Evolutionary conservation across 2,888 invertebrate species (phyloP).

Genomic region (Andrena dorsata): DNA sequence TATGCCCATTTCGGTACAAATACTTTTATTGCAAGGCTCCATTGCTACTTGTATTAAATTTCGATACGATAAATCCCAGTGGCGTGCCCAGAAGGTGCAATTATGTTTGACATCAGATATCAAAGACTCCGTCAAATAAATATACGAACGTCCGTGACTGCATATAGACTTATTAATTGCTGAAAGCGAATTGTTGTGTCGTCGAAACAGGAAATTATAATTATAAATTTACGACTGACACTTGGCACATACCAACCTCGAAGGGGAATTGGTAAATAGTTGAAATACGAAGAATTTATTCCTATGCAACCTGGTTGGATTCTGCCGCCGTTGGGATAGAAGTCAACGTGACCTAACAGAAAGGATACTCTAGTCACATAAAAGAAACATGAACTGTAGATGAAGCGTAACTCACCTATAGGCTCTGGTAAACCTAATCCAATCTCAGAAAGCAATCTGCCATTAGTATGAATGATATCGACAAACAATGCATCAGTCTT

Average conservation of each 20-base stretch:
- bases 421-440: slow-evolving; percentile 88
- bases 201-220: not conserved
- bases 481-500: slow-evolving; percentile 87
- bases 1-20: slow-evolving; percentile 87
- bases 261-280: slow-evolving; percentile 82
- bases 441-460: slow-evolving; percentile 85
- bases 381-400: not conserved
- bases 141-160: slow-evolving; percentile 88
- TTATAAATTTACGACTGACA: not conserved
- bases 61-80: slow-evolving; percentile 86
- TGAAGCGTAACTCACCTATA: slow-evolving; percentile 83
- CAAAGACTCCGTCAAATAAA: slow-evolving; percentile 87
- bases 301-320: slow-evolving; percentile 88
- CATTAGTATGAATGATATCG: slow-evolving; percentile 89
- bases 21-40: slow-evolving; percentile 81
- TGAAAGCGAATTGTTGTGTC: slow-evolving; percentile 69
- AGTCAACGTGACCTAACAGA: slow-evolving; percentile 87
- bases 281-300: slow-evolving; percentile 77
- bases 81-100: slow-evolving; percentile 86
- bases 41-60: slow-evolving; percentile 84
- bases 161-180: slow-evolving; percentile 87
- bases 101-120: slow-evolving; percentile 81
- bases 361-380: not conserved
- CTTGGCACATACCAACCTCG: slow-evolving; percentile 81
- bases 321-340: slow-evolving; percentile 90